These are phyloP conservation scores for Mohoua ochrocephala DNA, from an alignment of 2,113 vertebrate species.

Conservation along the genomic window DNA sequence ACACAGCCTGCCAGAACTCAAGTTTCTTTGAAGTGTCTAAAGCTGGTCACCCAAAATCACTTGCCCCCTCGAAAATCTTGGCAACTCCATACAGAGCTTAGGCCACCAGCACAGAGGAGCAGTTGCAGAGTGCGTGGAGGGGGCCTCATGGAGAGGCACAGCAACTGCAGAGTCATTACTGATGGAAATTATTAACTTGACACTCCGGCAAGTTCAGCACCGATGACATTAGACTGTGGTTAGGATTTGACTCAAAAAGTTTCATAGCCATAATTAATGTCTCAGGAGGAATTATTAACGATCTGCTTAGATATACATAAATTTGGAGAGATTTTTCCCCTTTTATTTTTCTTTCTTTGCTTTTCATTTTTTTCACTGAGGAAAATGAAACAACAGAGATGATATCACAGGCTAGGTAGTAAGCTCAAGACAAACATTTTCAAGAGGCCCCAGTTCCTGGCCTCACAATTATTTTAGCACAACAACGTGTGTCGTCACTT, in stretches of 20 bases:
- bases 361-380: neutral
- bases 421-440: conserved; percentile 25
- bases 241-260: neutral
- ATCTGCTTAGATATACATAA: neutral
- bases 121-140: neutral
- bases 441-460: neutral
- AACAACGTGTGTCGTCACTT: neutral
- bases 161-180: neutral
- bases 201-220: neutral
- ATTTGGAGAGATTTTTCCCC: neutral
- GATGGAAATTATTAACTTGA: neutral
- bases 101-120: neutral
- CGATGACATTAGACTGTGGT: neutral
- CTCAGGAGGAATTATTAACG: neutral
- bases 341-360: neutral
- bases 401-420: neutral
- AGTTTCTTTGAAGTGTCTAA: neutral
- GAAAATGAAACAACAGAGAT: neutral
- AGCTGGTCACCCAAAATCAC: neutral
- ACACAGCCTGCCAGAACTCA: neutral
- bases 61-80: neutral
- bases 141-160: neutral
- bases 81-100: neutral
- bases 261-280: neutral
- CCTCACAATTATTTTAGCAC: neutral